Percentiles rank a stretch among this genome's conserved stretches.
Conservation (phyloP, 23 tunicate species). For the Clavelina lepadiformis region DNA sequence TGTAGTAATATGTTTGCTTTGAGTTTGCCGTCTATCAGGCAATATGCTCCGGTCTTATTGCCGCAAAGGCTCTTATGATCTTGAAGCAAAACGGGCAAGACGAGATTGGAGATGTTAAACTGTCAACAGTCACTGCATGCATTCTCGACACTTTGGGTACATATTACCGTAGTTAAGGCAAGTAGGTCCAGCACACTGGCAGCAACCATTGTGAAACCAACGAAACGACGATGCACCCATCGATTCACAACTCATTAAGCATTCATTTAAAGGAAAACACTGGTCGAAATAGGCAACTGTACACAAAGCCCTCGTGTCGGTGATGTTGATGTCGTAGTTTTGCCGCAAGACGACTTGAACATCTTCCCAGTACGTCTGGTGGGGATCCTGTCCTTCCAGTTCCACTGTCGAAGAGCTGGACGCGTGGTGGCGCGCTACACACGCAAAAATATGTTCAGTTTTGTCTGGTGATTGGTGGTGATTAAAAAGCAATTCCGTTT, state of each 20-base stretch:
- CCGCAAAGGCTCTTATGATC: too few relatives aligned
- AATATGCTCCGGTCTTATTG: too few relatives aligned
- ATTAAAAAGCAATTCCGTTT: too few relatives aligned
- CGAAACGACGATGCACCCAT: conserved; percentile 81
- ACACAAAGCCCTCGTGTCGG: conserved; percentile 30
- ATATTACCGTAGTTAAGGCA: conserved; percentile 71
- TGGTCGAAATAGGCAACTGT: conserved; percentile 63
- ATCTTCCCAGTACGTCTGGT: conserved; percentile 56
- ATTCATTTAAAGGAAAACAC: conserved; percentile 66
- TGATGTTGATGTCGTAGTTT: conserved; percentile 14
- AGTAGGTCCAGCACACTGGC: conserved; percentile 74
- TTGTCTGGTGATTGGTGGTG: too few relatives aligned
- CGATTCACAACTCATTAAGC: conserved; percentile 55
- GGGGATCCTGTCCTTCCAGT: too few relatives aligned
- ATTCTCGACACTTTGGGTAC: conserved; percentile 65
- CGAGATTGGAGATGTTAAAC: too few relatives aligned
- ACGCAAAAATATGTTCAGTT: too few relatives aligned
- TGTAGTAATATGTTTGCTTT: too few relatives aligned
- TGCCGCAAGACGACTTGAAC: conserved; percentile 54
- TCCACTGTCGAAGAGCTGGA: too few relatives aligned
- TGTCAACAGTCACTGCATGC: conserved; percentile 79
- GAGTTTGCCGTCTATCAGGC: too few relatives aligned
- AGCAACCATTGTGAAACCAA: conserved; percentile 97
- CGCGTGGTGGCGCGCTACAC: too few relatives aligned
- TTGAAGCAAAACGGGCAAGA: too few relatives aligned